phyloP scores from a whole-genome alignment of 35 echinoderm and acorn worm genomes.

The Stichopus chloronotus region DNA sequence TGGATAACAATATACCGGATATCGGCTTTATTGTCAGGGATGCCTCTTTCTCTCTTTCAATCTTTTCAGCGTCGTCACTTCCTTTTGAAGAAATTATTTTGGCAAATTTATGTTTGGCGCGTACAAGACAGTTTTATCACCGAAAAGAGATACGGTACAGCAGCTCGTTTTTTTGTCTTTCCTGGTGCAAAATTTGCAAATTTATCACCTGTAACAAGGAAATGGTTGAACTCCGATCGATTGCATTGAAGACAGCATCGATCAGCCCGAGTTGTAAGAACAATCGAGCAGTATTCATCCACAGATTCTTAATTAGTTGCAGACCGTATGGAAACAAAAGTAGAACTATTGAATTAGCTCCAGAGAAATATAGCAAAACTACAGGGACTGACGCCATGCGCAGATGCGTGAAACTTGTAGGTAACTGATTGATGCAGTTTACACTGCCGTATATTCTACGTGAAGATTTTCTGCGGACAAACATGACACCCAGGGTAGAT shows the following conservation, averaged over 20 bases:
- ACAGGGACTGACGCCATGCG: too few relatives aligned
- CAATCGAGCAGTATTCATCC: background rate
- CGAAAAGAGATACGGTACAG: background rate
- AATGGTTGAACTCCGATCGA: background rate
- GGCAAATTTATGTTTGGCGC: background rate
- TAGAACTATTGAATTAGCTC: background rate
- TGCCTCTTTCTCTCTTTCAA: background rate
- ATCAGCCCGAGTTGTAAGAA: background rate
- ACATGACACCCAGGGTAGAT: too few relatives aligned
- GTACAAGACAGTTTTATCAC: slow-evolving; percentile 10
- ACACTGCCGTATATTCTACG: too few relatives aligned
- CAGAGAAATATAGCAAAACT: background rate
- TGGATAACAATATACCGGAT: background rate
- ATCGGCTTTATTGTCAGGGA: background rate
- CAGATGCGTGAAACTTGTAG: too few relatives aligned
- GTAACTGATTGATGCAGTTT: too few relatives aligned
- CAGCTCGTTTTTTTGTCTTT: background rate
- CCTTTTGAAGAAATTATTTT: slow-evolving; percentile 1
- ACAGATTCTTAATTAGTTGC: background rate
- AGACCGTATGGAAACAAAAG: background rate
- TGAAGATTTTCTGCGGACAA: too few relatives aligned
- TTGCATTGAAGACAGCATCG: background rate
- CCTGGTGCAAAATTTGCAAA: background rate
- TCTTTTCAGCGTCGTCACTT: background rate
- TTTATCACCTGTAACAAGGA: background rate